Base-by-base conservation (phyloP, 1,140 invertebrate species). In the Vanessa atalanta region DNA sequence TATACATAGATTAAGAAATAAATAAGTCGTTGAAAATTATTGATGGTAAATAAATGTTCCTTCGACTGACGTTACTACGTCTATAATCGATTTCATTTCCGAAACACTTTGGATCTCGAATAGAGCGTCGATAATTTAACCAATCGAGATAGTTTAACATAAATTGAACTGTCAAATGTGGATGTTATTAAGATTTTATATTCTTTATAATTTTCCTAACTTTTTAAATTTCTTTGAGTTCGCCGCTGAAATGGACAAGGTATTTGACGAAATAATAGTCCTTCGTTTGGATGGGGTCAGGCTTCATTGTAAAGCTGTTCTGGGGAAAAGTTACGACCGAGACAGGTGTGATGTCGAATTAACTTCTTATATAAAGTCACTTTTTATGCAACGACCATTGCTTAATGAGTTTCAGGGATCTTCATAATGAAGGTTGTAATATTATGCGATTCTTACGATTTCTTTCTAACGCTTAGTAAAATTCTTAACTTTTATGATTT, bases 331-430 rank as follows among this genome's bases (percentile, higher is more conserved):
- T 93, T 92, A 92, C 87, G 89, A 90, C 76, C 88, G 82, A 72
- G 88, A 92, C 90, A 92, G 90, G 90, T 93, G 90, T 87, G 88
- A 90, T 87, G 85, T 75, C 83, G 86, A 90, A 90, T 92, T 90
- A 91, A 90, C 87, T 86, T 91, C 84, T 91, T 88, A 87, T 88
- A 89, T 86, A 92, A 87, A 87, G 79, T 82, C 84, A 67, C 85
- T 87, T 91, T 91, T 90, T 90, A 85, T 87, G 85, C 84, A 87
- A 82, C 80, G 84, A 83, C 84, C 82, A 86, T 87, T 81, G 72
- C 78, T 88, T 89, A 90, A 90, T 88, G 83, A 91, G 79, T 73
- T 74, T 80, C 67, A 73, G 84, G 84, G 86, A 83, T 85, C 85
- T 84, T 80, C 63, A 83, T 88, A 85, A 90, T 84, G 81, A 37